Evolutionary conservation across 1,140 invertebrate genomes (phyloP).

Genomic region (Cydia strobilella): DNA sequence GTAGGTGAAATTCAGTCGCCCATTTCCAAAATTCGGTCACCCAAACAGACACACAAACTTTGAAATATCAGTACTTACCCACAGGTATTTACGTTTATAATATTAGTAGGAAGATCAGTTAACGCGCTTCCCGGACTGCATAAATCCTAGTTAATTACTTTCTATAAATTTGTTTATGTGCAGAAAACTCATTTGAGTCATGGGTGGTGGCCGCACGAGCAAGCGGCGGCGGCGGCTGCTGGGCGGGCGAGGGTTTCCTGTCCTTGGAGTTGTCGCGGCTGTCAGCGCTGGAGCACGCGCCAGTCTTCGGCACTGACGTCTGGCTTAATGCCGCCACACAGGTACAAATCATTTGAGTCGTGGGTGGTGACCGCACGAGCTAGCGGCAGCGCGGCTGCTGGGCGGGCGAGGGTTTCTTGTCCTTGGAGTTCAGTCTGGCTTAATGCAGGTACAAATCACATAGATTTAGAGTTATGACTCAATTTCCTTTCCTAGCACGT

Average conservation of each 20-base stretch:
- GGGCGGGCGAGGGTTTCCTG: conserved; percentile 53
- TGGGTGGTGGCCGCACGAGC: conserved; percentile 44
- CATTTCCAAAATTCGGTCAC: too few species aligned
- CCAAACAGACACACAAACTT: too few species aligned
- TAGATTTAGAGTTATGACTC: neutral
- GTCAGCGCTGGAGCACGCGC: conserved; percentile 46
- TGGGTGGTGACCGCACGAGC: too few species aligned
- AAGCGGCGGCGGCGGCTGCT: conserved; percentile 53
- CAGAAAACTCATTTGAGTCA: conserved; percentile 36
- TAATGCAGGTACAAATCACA: conserved; percentile 51
- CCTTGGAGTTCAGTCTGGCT: conserved; percentile 52
- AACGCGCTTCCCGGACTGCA: too few species aligned
- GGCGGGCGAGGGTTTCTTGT: neutral
- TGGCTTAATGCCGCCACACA: conserved; percentile 64
- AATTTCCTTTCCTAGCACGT: neutral
- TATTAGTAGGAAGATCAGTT: too few species aligned
- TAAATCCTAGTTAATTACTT: too few species aligned
- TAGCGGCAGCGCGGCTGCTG: too few species aligned
- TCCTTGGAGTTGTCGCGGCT: conserved; percentile 47
- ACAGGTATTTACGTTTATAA: too few species aligned
- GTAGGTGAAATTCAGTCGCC: too few species aligned
- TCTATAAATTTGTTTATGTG: neutral
- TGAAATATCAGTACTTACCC: too few species aligned
- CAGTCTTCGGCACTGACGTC: conserved; percentile 48
- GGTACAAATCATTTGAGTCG: too few species aligned